Percentiles rank a stretch among this genome's conserved stretches.
These are phyloP conservation scores for Eurystomus glaucurus DNA, from an alignment of 2,797 vertebrate genomes.

Conservation along the genomic window DNA sequence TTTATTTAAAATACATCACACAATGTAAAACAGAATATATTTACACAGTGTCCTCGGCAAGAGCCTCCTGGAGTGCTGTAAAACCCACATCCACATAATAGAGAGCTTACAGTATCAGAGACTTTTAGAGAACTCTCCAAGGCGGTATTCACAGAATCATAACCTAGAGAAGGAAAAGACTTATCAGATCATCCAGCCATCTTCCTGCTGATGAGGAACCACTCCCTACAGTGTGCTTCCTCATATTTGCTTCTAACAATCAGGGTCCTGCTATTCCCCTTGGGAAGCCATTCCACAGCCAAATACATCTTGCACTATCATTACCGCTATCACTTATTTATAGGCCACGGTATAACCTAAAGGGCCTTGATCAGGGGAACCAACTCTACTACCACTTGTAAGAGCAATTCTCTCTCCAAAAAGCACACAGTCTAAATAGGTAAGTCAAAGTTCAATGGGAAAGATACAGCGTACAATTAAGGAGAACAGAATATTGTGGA, in stretches of 20 bases:
- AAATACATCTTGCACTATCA: constrained; percentile 41
- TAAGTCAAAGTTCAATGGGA: not conserved
- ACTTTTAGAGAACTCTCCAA: constrained; percentile 43
- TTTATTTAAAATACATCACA: constrained; percentile 73
- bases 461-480: not conserved
- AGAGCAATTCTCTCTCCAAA: not conserved
- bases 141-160: constrained; percentile 59
- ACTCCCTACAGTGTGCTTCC: constrained; percentile 33
- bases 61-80: constrained; percentile 35
- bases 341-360: not conserved
- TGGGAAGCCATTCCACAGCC: constrained; percentile 49
- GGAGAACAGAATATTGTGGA: not conserved
- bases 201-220: constrained; percentile 40
- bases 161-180: constrained; percentile 65
- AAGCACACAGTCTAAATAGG: not conserved
- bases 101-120: constrained; percentile 59
- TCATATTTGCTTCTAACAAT: constrained; percentile 56
- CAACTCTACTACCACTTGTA: not conserved
- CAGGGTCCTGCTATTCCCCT: constrained; percentile 18
- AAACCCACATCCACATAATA: constrained; percentile 58
- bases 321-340: constrained; percentile 68
- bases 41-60: constrained; percentile 58
- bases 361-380: constrained; percentile 20
- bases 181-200: constrained; percentile 55
- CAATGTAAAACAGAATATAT: constrained; percentile 65